phyloP scores from a whole-genome alignment of 2,113 vertebrate species.

The Tupaia chinensis region DNA sequence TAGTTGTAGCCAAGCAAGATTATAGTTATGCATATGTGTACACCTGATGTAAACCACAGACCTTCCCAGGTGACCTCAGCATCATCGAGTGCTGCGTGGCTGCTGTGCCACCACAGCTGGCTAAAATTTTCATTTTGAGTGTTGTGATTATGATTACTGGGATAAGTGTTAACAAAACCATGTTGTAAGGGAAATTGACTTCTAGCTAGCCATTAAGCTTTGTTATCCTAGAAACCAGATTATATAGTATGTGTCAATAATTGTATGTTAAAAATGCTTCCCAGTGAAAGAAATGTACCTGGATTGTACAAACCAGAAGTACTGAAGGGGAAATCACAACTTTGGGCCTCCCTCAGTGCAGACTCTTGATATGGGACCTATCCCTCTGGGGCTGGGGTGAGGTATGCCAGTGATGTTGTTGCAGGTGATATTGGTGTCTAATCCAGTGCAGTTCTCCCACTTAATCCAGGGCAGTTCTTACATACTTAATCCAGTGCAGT shows the following conservation, averaged over 20 bases:
- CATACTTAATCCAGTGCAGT: neutral
- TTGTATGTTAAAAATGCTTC: neutral
- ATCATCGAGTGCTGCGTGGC: too few relatives aligned
- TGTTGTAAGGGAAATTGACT: conserved; percentile 31
- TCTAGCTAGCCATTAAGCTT: neutral
- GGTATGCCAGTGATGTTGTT: neutral
- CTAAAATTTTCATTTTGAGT: neutral
- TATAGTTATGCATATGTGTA: too few relatives aligned
- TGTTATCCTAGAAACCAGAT: neutral
- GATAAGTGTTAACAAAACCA: neutral
- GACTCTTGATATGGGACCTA: neutral
- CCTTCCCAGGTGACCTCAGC: too few relatives aligned
- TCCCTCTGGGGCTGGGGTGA: neutral
- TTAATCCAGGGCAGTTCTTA: neutral
- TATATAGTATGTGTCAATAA: neutral
- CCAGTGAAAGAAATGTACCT: neutral
- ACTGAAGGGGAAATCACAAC: neutral
- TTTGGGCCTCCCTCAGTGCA: neutral
- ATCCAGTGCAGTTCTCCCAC: neutral
- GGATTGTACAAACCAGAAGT: neutral
- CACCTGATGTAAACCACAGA: too few relatives aligned
- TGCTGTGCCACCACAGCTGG: too few relatives aligned
- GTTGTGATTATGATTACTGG: neutral
- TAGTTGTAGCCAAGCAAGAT: too few relatives aligned
- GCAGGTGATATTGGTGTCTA: neutral